Conservation (phyloP, 1,140 invertebrate species). For the Tetramorium simillimum region DNA sequence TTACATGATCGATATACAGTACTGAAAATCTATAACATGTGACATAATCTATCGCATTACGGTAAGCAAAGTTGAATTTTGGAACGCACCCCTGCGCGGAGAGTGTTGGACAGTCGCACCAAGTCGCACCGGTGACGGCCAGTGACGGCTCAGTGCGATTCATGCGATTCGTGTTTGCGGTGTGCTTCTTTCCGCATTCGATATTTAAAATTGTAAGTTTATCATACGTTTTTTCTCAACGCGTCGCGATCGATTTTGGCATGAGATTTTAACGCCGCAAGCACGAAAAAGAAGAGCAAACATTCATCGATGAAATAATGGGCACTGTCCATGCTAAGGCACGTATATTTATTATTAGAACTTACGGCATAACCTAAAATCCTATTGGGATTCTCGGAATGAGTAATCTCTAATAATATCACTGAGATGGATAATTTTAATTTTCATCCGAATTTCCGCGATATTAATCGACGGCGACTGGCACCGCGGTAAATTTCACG, state of each 20-base stretch:
- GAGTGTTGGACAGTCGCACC: too few species aligned
- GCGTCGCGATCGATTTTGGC: constrained; percentile 5
- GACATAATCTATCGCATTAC: too few species aligned
- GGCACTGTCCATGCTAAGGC: constrained; percentile 84
- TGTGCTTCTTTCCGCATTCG: constrained; percentile 11
- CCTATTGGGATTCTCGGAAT: constrained; percentile 56
- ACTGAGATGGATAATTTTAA: neutral
- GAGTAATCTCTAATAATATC: constrained; percentile 76
- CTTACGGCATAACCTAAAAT: constrained; percentile 68
- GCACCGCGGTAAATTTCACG: neutral
- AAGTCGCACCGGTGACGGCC: constrained; percentile 4
- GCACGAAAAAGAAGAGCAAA: neutral
- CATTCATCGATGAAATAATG: constrained; percentile 73
- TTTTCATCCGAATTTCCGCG: neutral
- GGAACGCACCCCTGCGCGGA: too few species aligned
- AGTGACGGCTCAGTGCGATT: too few species aligned
- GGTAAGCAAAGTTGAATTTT: too few species aligned
- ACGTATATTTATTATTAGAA: constrained; percentile 68
- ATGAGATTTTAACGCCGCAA: constrained; percentile 46
- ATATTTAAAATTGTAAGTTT: constrained; percentile 60
- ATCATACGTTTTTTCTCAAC: neutral
- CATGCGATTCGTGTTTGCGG: neutral
- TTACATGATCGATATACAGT: too few species aligned
- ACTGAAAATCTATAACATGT: too few species aligned
- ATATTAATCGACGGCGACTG: neutral